phyloP scores from a whole-genome alignment of 2,888 invertebrate species.

The Digitonthophagus gazella region DNA sequence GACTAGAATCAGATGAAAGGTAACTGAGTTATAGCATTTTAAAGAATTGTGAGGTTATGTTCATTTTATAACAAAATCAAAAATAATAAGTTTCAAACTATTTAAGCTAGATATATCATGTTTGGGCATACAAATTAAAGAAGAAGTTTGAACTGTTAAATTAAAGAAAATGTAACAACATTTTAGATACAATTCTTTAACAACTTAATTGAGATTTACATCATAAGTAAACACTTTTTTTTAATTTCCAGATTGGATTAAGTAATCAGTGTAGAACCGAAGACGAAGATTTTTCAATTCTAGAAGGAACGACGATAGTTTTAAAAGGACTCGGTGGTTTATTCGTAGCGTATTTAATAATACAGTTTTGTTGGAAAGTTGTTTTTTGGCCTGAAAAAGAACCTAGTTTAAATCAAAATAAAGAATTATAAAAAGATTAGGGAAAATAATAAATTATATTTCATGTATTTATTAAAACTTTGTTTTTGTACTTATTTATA shows the following conservation, averaged over 20 bases:
- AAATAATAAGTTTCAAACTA: no score
- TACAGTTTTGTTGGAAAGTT: conserved; percentile 25
- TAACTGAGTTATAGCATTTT: no score
- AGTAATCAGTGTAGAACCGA: conserved; percentile 48
- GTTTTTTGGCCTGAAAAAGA: conserved; percentile 22
- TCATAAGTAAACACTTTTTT: not conserved
- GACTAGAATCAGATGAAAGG: no score
- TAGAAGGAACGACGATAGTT: conserved; percentile 46
- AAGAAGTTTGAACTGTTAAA: no score
- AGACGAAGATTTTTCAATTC: conserved; percentile 47
- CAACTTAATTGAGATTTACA: no score
- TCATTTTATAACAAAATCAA: no score
- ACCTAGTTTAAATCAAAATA: not conserved
- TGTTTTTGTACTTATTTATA: no score
- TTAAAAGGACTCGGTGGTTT: conserved; percentile 43
- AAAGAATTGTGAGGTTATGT: no score
- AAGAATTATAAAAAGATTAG: conserved; percentile 2
- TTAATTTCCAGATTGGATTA: conserved; percentile 46
- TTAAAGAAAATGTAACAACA: no score
- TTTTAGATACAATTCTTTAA: no score
- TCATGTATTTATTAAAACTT: not conserved
- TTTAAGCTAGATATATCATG: no score
- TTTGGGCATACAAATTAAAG: no score
- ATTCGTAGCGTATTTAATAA: conserved; percentile 44
- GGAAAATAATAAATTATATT: not conserved